phyloP scores from a whole-genome alignment of 1,140 invertebrate genomes.

The Pseudomyrmex dendroicus region DNA sequence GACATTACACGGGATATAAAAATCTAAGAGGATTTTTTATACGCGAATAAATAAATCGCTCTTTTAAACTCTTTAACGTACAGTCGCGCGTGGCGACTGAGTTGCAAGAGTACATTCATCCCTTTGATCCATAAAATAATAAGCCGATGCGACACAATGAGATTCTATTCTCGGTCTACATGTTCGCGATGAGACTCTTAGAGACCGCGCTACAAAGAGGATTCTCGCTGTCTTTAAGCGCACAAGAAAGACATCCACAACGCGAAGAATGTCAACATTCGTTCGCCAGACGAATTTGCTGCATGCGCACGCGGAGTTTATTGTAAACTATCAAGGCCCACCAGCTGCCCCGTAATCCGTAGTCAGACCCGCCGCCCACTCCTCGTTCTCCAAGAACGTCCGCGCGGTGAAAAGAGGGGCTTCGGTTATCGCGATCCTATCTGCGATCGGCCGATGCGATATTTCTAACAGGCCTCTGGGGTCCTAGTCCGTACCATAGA shows the following conservation, averaged over 20 bases:
- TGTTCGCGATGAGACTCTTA: slow-evolving; percentile 21
- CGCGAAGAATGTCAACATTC: slow-evolving; percentile 42
- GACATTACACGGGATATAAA: background rate
- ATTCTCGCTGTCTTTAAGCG: slow-evolving; percentile 49
- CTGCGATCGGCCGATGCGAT: slow-evolving; percentile 80
- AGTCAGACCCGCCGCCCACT: slow-evolving; percentile 51
- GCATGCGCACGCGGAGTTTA: slow-evolving; percentile 69
- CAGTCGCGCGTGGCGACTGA: slow-evolving; percentile 9
- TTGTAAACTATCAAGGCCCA: slow-evolving; percentile 75
- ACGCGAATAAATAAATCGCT: background rate
- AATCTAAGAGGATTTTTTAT: background rate
- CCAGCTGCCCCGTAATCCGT: slow-evolving; percentile 83
- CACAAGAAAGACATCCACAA: slow-evolving; percentile 67
- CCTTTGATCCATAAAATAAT: slow-evolving; percentile 20
- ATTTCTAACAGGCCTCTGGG: slow-evolving; percentile 82
- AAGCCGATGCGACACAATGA: slow-evolving; percentile 35
- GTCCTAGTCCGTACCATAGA: slow-evolving; percentile 77
- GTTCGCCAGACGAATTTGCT: slow-evolving; percentile 66
- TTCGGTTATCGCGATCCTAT: slow-evolving; percentile 78
- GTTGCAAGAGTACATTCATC: background rate
- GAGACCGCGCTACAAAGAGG: slow-evolving; percentile 29
- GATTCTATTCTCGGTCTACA: background rate
- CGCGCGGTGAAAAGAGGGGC: slow-evolving; percentile 77
- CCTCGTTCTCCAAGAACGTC: slow-evolving; percentile 45
- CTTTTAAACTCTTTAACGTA: slow-evolving; percentile 21